A percentile compares a stretch with the other conserved stretches of the same genome.
Conservation (phyloP, 2,113 vertebrate species). For the Ailuropoda melanoleuca region DNA sequence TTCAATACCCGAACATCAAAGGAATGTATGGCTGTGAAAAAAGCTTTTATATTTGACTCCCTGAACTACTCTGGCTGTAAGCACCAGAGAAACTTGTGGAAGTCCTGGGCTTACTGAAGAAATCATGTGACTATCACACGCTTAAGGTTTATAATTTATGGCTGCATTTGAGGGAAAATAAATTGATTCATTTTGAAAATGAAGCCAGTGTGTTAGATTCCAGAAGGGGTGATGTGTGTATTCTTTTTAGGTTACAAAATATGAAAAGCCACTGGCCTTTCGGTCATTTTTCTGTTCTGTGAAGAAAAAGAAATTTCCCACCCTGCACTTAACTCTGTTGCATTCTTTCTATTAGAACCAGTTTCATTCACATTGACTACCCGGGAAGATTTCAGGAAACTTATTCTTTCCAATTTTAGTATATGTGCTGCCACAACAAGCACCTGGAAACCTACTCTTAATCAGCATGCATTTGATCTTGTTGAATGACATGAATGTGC, state of each 20-base stretch:
- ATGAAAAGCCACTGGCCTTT: not conserved
- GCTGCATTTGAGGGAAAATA: slow-evolving; percentile 76
- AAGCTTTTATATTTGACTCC: slow-evolving; percentile 94
- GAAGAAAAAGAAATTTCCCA: not conserved
- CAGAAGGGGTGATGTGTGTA: not conserved
- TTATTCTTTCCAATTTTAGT: not conserved
- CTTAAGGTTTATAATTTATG: slow-evolving; percentile 62
- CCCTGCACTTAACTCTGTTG: not conserved
- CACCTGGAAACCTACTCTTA: not conserved
- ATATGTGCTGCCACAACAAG: not conserved
- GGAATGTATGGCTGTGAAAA: slow-evolving; percentile 97
- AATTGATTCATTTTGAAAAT: slow-evolving; percentile 76
- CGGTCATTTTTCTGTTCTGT: not conserved
- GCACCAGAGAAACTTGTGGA: slow-evolving; percentile 50
- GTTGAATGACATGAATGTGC: not conserved
- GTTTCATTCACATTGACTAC: not conserved
- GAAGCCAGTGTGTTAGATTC: slow-evolving; percentile 72
- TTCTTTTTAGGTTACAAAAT: not conserved
- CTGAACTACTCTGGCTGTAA: slow-evolving; percentile 31
- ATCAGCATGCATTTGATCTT: not conserved
- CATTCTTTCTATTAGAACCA: not conserved
- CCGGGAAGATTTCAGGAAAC: not conserved
- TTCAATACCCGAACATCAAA: slow-evolving; percentile 99
- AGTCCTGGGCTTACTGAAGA: slow-evolving; percentile 54
- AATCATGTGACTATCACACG: slow-evolving; percentile 71